phyloP scores from a whole-genome alignment of 2,113 vertebrate species.

The Lepidothrix coronata region DNA sequence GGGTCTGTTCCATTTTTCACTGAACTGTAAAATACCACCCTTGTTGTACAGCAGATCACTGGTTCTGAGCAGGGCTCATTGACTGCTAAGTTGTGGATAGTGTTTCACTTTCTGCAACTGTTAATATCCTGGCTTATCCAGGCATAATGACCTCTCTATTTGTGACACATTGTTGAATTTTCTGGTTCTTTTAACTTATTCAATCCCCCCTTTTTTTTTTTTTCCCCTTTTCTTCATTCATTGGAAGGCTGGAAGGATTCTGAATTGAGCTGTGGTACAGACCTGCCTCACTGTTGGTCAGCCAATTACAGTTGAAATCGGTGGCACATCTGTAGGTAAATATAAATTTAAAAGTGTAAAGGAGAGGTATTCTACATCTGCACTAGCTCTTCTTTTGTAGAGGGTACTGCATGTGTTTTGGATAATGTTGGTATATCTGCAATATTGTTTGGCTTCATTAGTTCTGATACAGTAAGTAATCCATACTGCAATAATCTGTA shows the following conservation, averaged over 20 bases:
- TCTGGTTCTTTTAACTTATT: conserved; percentile 86
- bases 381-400: not conserved
- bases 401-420: not conserved
- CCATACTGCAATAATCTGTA: not conserved
- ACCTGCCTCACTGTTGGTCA: conserved; percentile 63
- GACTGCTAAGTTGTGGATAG: conserved; percentile 79
- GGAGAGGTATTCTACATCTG: conserved; percentile 15
- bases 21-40: conserved; percentile 84
- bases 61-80: conserved; percentile 75
- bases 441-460: not conserved
- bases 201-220: conserved; percentile 30
- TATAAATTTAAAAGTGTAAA: not conserved
- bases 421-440: not conserved
- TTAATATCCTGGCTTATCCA: conserved; percentile 81
- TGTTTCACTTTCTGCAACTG: conserved; percentile 79
- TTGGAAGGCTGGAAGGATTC: conserved; percentile 69
- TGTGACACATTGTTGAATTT: conserved; percentile 85
- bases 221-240: conserved; percentile 37
- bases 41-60: conserved; percentile 77
- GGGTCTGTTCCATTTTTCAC: conserved; percentile 75
- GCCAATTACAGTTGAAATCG: not conserved
- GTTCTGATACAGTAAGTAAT: not conserved
- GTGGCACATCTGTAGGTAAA: not conserved
- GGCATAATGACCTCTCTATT: conserved; percentile 84
- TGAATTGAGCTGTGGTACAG: conserved; percentile 60